Evolutionary conservation across 2,888 invertebrate species (phyloP).

Genomic region (Helleia helle): DNA sequence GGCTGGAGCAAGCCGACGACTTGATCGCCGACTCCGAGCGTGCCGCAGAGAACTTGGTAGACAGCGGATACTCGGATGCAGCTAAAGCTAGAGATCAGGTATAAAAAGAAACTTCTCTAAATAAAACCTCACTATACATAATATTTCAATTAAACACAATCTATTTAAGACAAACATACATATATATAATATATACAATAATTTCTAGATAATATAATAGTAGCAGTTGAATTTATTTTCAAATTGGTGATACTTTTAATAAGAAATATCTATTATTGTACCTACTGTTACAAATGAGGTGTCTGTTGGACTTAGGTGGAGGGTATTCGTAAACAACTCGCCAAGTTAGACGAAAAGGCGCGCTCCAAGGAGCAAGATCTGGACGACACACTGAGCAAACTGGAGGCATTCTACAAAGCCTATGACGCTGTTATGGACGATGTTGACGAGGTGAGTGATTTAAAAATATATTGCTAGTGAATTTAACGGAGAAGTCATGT

Average conservation of each 20-base stretch:
- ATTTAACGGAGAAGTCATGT: too few species aligned
- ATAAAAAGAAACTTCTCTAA: too few species aligned
- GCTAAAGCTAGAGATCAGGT: constrained; percentile 87
- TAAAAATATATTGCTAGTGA: too few species aligned
- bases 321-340: constrained; percentile 84
- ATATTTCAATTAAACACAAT: too few species aligned
- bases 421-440: constrained; percentile 84
- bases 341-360: constrained; percentile 85
- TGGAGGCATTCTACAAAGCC: constrained; percentile 89
- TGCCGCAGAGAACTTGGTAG: constrained; percentile 84
- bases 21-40: constrained; percentile 79
- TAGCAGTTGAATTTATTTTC: too few species aligned
- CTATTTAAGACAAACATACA: too few species aligned
- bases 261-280: constrained; percentile 11
- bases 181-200: too few species aligned
- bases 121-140: too few species aligned
- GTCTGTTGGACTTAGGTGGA: constrained; percentile 65
- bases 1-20: constrained; percentile 78
- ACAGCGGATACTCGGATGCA: constrained; percentile 89
- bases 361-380: constrained; percentile 85
- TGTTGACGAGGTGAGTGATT: constrained; percentile 76
- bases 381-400: constrained; percentile 81
- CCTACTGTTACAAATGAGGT: background rate
- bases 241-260: too few species aligned
- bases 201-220: too few species aligned